Evolutionary conservation across 2,888 invertebrate genomes (phyloP).

Genomic region (Mesoligia furuncula): DNA sequence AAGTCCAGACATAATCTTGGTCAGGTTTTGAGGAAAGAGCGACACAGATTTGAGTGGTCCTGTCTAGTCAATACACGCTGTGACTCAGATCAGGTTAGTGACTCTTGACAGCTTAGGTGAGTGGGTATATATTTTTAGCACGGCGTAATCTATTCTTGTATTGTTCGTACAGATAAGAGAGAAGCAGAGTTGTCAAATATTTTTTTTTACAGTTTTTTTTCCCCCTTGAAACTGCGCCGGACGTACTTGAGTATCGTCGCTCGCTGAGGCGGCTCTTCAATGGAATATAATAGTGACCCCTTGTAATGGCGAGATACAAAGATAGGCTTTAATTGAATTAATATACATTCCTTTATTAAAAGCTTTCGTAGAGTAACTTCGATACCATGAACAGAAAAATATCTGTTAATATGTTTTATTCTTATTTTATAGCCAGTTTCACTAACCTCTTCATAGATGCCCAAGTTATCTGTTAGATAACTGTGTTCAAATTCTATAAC

Average conservation of each 20-base stretch:
- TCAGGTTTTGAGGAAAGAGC: background rate
- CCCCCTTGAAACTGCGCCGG: slow-evolving; percentile 15
- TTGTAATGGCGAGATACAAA: background rate
- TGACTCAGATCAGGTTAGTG: background rate
- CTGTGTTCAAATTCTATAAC: too few relatives aligned
- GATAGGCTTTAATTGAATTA: background rate
- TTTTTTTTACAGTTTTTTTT: slow-evolving; percentile 12
- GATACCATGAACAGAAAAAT: background rate
- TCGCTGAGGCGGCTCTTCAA: slow-evolving; percentile 10
- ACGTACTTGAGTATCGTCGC: slow-evolving; percentile 3
- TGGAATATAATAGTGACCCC: slow-evolving; percentile 7
- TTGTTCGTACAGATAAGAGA: background rate
- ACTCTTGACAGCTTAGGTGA: background rate
- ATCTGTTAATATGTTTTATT: background rate
- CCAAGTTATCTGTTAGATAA: background rate
- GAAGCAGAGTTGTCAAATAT: background rate
- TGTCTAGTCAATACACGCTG: background rate
- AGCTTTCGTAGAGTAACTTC: background rate
- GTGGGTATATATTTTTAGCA: background rate
- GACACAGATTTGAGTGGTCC: background rate
- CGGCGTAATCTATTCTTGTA: background rate
- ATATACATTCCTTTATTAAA: background rate
- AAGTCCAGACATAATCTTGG: background rate
- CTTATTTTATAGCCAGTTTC: background rate
- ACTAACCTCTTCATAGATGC: background rate